A percentile compares a stretch with the other conserved stretches of the same genome.
Evolutionary conservation across 2,888 invertebrate species (phyloP).

Genomic region (Ochropleura plecta): DNA sequence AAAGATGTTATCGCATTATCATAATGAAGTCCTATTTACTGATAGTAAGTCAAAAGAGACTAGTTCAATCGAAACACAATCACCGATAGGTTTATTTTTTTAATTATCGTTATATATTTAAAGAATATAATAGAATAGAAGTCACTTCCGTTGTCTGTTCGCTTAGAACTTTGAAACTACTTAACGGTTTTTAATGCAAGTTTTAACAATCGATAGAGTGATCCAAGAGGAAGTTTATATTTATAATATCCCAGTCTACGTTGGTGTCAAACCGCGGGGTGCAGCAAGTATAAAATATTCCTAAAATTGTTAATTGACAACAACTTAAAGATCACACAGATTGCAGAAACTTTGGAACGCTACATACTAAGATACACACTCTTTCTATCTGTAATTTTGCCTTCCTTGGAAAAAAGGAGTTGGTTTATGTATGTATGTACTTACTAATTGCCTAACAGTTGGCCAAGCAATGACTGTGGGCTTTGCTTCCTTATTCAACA

Average conservation of each 20-base stretch:
- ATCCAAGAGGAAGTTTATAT: too few species aligned
- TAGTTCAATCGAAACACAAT: slow-evolving; percentile 1
- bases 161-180: too few species aligned
- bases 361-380: background rate
- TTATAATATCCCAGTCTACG: too few species aligned
- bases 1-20: slow-evolving; percentile 34
- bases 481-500: slow-evolving; percentile 5
- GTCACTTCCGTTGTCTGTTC: too few species aligned
- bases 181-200: too few species aligned
- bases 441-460: background rate
- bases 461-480: slow-evolving; percentile 2
- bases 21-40: slow-evolving; percentile 10
- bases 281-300: background rate
- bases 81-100: background rate
- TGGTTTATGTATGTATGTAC: background rate
- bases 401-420: background rate
- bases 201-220: too few species aligned
- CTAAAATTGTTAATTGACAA: background rate
- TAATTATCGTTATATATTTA: too few species aligned
- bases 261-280: too few species aligned
- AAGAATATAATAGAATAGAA: too few species aligned
- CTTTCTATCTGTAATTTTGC: background rate
- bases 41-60: background rate
- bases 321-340: background rate
- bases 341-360: background rate